Base-by-base conservation (phyloP, 2,797 vertebrate species). In the Cossypha niveicapilla region DNA sequence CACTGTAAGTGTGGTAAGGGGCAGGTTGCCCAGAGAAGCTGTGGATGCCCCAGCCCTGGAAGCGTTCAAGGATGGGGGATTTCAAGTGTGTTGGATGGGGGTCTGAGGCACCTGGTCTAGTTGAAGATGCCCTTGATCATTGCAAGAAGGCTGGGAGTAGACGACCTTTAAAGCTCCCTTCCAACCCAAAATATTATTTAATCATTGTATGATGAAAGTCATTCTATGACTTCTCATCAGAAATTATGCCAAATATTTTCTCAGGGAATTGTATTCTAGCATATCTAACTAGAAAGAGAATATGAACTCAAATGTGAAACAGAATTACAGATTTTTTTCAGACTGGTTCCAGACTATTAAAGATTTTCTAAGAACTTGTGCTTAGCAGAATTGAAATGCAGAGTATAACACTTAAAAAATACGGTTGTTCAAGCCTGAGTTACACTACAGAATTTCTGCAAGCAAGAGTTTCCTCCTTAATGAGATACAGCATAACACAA, bases 11-110 rank as follows among this genome's bases (percentile, higher is more conserved):
- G 4, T 75, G 15, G 19, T 47, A 30, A 80, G 18, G 6, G 1
- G 2, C 13, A 27, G 8, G 15, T 24, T 61, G 5, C 42, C 2
- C 37, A 66, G 68, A 57, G 11, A 48, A 48, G 30, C n/a, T 25
- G 9, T 13, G 4, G 27, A 47, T 51, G 15, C 8, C 27, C 2
- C 42, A 18, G 6, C 9, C 24, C 18, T 24, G 30, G 42, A 34
- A 34, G 34, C 28, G 13, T 41, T 75, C 13, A 50, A 13, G 7
- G 7, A 51, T 34, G 14, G 24, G 22, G 13, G 44, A 44, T 44
- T 44, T 22, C 44, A 44, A 44, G 8, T 39, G 8, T 32, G 7
- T 0, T 41, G 6, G 2, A 83, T 3, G 1, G 4, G 5, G 15
- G 7, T 42, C 18, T 71, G 47, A 56, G 39, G 47, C 51, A 61